Evolutionary conservation across 2,797 vertebrate species (phyloP).

Genomic region (Monodelphis domestica): DNA sequence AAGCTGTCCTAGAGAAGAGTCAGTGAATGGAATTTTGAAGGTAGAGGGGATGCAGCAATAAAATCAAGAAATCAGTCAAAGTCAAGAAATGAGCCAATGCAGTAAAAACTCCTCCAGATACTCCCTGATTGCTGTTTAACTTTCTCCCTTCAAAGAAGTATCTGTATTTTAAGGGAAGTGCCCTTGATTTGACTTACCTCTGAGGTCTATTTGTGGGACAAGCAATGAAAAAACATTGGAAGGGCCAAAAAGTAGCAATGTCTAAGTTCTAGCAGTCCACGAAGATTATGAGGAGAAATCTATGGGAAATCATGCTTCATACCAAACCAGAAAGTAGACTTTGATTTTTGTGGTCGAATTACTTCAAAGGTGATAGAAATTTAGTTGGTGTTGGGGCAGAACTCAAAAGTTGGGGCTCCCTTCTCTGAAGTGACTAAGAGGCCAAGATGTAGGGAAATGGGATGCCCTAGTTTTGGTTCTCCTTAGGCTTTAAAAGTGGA

Average conservation of each 20-base stretch:
- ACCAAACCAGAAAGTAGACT: no score
- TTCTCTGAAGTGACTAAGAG: no score
- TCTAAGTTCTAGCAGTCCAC: slow-evolving; percentile 59
- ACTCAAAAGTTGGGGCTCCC: no score
- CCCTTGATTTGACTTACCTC: slow-evolving; percentile 3
- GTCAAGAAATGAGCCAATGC: not conserved
- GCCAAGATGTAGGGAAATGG: no score
- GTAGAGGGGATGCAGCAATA: not conserved
- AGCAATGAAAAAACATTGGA: slow-evolving; percentile 40
- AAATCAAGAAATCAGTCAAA: slow-evolving; percentile 79
- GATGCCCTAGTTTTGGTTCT: no score
- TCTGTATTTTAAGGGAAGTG: slow-evolving; percentile 18
- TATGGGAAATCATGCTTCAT: slow-evolving; percentile 23
- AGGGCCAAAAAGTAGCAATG: not conserved
- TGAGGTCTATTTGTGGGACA: slow-evolving; percentile 11
- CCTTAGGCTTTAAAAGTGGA: no score
- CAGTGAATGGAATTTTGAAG: not conserved
- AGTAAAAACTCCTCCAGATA: slow-evolving; percentile 71
- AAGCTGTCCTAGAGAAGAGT: not conserved
- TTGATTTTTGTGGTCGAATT: no score
- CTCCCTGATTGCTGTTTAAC: slow-evolving; percentile 51
- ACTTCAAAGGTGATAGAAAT: no score
- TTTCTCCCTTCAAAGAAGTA: slow-evolving; percentile 52
- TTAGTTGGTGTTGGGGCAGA: no score
- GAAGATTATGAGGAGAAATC: slow-evolving; percentile 36